Evolutionary conservation across 2,797 vertebrate genomes (phyloP).

Genomic region (Gallirallus australis): DNA sequence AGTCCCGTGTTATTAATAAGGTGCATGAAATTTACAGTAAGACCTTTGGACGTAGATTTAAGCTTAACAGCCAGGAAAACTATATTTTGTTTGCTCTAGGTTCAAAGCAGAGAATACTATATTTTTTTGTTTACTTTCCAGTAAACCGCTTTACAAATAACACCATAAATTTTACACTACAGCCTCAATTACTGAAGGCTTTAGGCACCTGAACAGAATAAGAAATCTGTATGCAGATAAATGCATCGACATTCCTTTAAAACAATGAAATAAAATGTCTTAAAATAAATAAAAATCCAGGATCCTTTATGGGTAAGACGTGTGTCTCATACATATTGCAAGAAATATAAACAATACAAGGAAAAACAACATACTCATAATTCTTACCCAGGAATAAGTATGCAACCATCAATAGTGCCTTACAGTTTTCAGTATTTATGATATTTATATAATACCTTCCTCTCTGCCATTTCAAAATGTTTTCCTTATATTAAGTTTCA

Average conservation of each 20-base stretch:
- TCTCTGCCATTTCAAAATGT: neutral
- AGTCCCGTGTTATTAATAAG: slow-evolving; percentile 11
- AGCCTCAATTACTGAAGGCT: neutral
- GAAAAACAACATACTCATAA: neutral
- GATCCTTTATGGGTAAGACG: neutral
- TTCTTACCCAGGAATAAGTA: neutral
- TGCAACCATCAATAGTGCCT: neutral
- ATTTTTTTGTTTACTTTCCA: neutral
- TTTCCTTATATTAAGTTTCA: neutral
- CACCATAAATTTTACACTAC: neutral
- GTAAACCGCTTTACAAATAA: neutral
- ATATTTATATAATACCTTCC: neutral
- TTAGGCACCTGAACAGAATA: neutral
- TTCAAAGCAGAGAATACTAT: neutral
- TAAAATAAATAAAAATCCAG: neutral
- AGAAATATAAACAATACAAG: neutral
- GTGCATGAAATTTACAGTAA: neutral
- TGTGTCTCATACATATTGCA: neutral
- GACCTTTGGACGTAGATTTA: neutral
- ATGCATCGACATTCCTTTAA: neutral
- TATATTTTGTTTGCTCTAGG: neutral
- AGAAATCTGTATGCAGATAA: neutral
- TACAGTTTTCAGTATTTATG: neutral
- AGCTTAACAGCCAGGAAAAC: neutral
- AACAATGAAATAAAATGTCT: slow-evolving; percentile 17